Evolutionary conservation across 2,113 vertebrate genomes (phyloP), one percentile per base, ranked within the genome.

Genomic region (Solea senegalensis): DNA sequence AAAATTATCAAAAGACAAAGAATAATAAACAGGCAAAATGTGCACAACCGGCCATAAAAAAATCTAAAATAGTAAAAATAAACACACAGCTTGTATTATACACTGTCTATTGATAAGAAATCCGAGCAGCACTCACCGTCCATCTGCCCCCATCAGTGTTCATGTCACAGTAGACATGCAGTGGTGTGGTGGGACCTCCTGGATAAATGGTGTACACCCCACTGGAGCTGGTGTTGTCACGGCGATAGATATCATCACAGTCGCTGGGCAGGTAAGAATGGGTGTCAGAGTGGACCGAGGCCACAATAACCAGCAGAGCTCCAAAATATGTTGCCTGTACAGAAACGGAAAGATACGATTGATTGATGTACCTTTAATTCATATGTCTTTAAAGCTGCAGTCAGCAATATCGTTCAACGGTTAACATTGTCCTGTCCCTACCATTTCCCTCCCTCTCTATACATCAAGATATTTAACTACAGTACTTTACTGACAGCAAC

Each of bases 141-240:
- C 89, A 91, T 65, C 66, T 50, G 5, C 80, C 93, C 0, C 91
- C 89, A 0, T 94, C 91, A 0, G 90, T 93, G 66, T 79, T 12
- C 94, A 95, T 95, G 78, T 96, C 94, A 27, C 94, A 95, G 89
- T 92, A 94, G 67, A 94, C 94, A 0, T 92, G 88, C 53, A 95
- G 81, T 0, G 94, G 93, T 21, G 83, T 58, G 2, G 77, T 87
- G 40, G 92, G 91, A 15, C 92, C 93, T 0, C 86, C 80, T 0
- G 93, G 95, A 72, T 91, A 95, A 81, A 96, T 95, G 51, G 82
- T 88, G 79, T 95, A 94, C 16, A 94, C 90, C 0, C 94, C 94
- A 0, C 92, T 94, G 74, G 71, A 51, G 44, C 62, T 87, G 3
- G 44, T 82, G 57, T 84, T 78, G 57, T 83, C 57, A 28, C 55